These are phyloP conservation scores for Synergus umbraculus DNA, from an alignment of 2,888 invertebrate genomes.

Conservation along the genomic window DNA sequence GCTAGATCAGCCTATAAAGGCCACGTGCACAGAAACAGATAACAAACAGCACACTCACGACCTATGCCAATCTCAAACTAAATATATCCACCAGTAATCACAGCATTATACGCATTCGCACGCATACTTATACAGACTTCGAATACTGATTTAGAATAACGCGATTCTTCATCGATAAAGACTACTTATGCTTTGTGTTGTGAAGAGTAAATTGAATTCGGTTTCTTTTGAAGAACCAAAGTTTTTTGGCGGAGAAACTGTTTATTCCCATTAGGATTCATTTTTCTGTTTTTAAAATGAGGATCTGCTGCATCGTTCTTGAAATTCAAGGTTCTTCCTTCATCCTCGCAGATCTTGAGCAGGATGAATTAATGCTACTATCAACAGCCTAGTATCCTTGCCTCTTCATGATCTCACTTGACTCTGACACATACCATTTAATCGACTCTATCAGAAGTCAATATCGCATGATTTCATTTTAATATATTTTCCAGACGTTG, in stretches of 20 bases:
- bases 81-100: conserved; percentile 70
- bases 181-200: background rate
- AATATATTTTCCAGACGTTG: background rate
- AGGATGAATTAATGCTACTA: conserved; percentile 57
- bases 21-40: conserved; percentile 70
- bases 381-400: conserved; percentile 56
- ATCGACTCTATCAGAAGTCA: conserved; percentile 26
- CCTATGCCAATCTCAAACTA: conserved; percentile 74
- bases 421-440: conserved; percentile 63
- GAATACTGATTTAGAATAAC: background rate
- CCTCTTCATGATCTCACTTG: conserved; percentile 66
- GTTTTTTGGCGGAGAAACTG: no score
- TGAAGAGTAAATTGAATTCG: background rate
- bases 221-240: background rate
- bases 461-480: background rate
- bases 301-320: conserved; percentile 8
- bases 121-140: background rate
- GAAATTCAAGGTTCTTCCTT: conserved; percentile 42
- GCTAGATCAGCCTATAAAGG: conserved; percentile 67
- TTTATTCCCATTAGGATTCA: background rate
- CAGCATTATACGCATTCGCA: conserved; percentile 56
- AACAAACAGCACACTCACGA: conserved; percentile 66
- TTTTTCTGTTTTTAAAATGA: background rate
- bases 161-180: conserved; percentile 11
- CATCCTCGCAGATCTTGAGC: conserved; percentile 50